Base-by-base conservation (phyloP, 1,140 invertebrate genomes). In the Carposina sasakii region DNA sequence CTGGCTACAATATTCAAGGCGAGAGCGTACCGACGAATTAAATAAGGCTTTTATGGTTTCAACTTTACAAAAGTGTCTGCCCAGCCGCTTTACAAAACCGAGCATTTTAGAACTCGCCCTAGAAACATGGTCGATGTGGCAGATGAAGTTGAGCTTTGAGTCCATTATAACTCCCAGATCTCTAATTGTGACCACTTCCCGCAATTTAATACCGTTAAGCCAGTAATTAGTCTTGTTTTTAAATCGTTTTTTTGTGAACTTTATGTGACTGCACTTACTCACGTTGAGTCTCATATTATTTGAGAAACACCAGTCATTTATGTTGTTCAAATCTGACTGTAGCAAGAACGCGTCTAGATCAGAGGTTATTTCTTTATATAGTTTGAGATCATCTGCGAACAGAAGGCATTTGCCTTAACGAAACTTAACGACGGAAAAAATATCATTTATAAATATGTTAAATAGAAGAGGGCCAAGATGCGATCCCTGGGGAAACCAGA, bases 401-500 rank as follows among this genome's bases (percentile, higher is more conserved):
- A 42, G 9, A 12, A 19, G 52, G 19, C 12, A 23, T 23, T 33
- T 30, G 17, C 49, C 40, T 12, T 50, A 23, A 17, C 45, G 30
- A 9, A 52, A 39, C 5, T 44, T 8, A 1, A 13, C 10, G 0
- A 28, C 16, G 16, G n/a, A n/a, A n/a, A n/a, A n/a, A n/a, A 60
- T 41, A 52, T 63, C 65, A 53, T 75, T 71, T 9, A 67, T 61
- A 22, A 59, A 68, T n/a, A 61, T 41, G n/a, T 49, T 19, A 53
- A 74, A 70, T 5, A 68, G 47, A 1, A 70, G 28, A 1, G 70
- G 72, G 3, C 67, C 67, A 5, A 75, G 31, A 42, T 66, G 59
- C 3, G 56, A 69, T 31, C 70, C 70, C 51, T 71, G 70, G 13
- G 65, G 59, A 28, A 71, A 15, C 65, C 65, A 6, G 64, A 67